A percentile compares a stretch with the other conserved stretches of the same genome.
Conservation (phyloP, 2,888 invertebrate genomes). For the Rotaria sp. region DNA sequence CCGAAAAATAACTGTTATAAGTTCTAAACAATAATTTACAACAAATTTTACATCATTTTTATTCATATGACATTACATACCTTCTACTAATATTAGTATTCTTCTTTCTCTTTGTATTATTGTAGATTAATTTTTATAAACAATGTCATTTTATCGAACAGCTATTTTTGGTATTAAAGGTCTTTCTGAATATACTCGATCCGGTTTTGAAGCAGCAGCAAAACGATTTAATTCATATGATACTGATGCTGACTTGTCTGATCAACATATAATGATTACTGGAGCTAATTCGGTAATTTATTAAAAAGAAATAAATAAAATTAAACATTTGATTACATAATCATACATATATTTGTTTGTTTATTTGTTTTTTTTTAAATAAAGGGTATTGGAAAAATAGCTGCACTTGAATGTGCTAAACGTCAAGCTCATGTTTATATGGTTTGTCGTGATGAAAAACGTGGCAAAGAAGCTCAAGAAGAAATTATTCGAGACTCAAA, state of each 20-base stretch:
- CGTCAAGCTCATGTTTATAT: conserved; percentile 57
- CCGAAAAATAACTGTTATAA: too few species aligned
- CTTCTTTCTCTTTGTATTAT: too few species aligned
- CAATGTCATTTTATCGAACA: conserved; percentile 36
- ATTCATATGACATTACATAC: too few species aligned
- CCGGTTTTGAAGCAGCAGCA: conserved; percentile 53
- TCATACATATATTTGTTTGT: too few species aligned
- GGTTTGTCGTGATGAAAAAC: conserved; percentile 55
- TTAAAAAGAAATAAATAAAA: neutral
- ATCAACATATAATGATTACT: conserved; percentile 55
- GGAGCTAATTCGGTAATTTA: conserved; percentile 46
- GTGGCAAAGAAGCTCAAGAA: conserved; percentile 53
- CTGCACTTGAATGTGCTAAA: conserved; percentile 55
- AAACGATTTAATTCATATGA: conserved; percentile 52
- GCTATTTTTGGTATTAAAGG: conserved; percentile 35
- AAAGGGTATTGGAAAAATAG: conserved; percentile 55
- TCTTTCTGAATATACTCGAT: conserved; percentile 44
- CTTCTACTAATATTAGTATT: too few species aligned
- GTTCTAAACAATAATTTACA: too few species aligned
- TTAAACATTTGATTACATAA: conserved; percentile 45
- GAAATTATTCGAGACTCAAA: conserved; percentile 52
- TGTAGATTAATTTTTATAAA: too few species aligned
- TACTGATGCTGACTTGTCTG: conserved; percentile 53
- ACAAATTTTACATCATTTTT: too few species aligned
- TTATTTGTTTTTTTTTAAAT: too few species aligned